phyloP scores from a whole-genome alignment of 2,113 vertebrate genomes.

The Sylvicapra grimmia region DNA sequence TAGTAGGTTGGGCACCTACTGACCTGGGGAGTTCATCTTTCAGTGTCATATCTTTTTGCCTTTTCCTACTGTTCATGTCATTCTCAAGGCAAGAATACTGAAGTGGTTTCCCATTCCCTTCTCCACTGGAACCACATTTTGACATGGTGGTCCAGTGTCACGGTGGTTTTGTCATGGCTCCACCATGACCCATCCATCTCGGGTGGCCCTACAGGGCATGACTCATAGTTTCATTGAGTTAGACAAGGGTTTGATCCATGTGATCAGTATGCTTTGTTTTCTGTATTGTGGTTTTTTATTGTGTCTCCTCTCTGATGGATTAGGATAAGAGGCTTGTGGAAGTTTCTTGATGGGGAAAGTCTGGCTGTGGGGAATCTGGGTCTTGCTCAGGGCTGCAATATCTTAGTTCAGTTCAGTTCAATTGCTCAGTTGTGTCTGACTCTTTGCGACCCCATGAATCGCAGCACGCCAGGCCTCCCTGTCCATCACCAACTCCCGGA shows the following conservation, averaged over 20 bases:
- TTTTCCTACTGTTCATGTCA: not conserved
- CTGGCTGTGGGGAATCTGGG: not conserved
- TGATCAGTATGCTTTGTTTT: not conserved
- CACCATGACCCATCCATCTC: not conserved
- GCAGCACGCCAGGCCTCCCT: no score
- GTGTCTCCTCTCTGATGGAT: not conserved
- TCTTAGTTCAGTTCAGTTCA: no score
- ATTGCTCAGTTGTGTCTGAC: fast-evolving
- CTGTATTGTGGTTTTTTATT: not conserved
- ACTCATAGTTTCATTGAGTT: not conserved
- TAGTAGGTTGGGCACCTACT: not conserved
- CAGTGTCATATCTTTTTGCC: not conserved
- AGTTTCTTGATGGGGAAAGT: not conserved
- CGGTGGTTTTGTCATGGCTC: not conserved
- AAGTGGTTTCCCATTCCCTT: not conserved
- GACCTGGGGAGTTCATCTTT: not conserved
- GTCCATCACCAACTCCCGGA: no score
- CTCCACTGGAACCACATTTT: not conserved
- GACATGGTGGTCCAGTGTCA: not conserved
- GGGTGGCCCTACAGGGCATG: not conserved
- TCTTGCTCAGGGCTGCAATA: not conserved
- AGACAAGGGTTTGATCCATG: not conserved
- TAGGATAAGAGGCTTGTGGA: not conserved
- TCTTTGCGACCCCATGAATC: fast-evolving
- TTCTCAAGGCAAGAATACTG: not conserved